Conservation (phyloP, 37 sponge, comb jelly and placozoan genomes). For the Eunapius fragilis region DNA sequence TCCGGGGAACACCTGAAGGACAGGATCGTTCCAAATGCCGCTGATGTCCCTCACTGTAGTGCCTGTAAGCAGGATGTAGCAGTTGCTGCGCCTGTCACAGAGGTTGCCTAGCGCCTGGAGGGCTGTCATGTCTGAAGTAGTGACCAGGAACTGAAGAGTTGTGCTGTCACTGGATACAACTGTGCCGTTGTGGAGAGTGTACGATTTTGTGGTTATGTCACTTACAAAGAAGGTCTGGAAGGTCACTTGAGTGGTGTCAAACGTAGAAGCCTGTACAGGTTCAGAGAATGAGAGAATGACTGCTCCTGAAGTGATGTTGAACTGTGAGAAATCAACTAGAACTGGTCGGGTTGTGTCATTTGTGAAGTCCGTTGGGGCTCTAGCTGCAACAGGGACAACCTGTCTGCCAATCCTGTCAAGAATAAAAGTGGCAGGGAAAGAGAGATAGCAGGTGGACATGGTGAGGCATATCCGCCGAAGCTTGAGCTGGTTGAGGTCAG, state of each 20-base stretch:
- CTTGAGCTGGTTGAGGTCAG: conserved; percentile 74
- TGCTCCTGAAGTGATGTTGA: conserved; percentile 50
- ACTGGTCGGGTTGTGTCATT: conserved; percentile 60
- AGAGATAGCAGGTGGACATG: conserved; percentile 52
- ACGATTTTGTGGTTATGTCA: conserved; percentile 30
- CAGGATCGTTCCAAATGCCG: conserved; percentile 51
- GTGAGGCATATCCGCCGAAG: conserved; percentile 65
- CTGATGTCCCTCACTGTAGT: conserved; percentile 71
- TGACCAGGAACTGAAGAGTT: conserved; percentile 24
- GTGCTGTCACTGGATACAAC: conserved; percentile 48
- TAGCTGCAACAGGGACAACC: conserved; percentile 36
- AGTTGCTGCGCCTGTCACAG: conserved; percentile 77
- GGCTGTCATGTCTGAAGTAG: conserved; percentile 53
- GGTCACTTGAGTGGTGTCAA: conserved; percentile 61
- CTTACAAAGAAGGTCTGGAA: conserved; percentile 77
- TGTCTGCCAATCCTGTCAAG: conserved; percentile 62
- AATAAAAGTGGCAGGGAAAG: conserved; percentile 55
- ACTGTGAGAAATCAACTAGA: conserved; percentile 61
- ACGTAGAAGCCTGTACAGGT: conserved; percentile 64
- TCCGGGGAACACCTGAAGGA: conserved; percentile 68
- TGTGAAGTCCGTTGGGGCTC: conserved; percentile 11
- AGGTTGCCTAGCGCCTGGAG: conserved; percentile 60
- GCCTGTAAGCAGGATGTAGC: conserved; percentile 61
- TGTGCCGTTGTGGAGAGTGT: conserved; percentile 49
- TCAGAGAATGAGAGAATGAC: conserved; percentile 82